Conservation (phyloP, 2,797 vertebrate species). For the Eutrigla gurnardus region DNA sequence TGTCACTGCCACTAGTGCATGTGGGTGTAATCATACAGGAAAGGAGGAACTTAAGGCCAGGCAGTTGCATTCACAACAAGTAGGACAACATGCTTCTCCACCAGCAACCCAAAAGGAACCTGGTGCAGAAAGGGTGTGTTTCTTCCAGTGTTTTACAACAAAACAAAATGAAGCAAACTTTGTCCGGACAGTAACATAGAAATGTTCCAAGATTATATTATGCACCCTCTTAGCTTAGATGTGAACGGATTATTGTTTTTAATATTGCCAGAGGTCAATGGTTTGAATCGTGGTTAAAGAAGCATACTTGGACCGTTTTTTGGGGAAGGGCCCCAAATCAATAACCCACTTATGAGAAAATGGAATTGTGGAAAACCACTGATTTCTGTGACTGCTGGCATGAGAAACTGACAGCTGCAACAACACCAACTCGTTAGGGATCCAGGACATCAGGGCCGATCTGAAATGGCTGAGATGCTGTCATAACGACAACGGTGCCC, state of each 20-base stretch:
- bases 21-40: slow-evolving; percentile 54
- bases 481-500: neutral
- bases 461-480: neutral
- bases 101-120: slow-evolving; percentile 24
- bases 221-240: neutral
- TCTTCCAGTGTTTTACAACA: neutral
- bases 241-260: slow-evolving; percentile 1
- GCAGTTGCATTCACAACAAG: slow-evolving; percentile 58
- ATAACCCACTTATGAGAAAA: slow-evolving; percentile 16
- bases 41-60: slow-evolving; percentile 61
- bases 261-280: neutral
- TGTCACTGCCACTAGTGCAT: slow-evolving; percentile 31
- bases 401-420: neutral
- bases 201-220: neutral
- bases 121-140: neutral
- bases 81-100: slow-evolving; percentile 51
- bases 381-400: slow-evolving; percentile 18
- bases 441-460: neutral
- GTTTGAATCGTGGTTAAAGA: slow-evolving; percentile 19
- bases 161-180: neutral
- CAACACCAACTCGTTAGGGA: slow-evolving; percentile 4
- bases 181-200: neutral
- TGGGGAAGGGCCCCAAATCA: slow-evolving; percentile 24
- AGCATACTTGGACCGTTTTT: neutral
- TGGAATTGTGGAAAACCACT: neutral